Percentiles rank a stretch among this genome's conserved stretches.
phyloP scores from a whole-genome alignment of 2,113 vertebrate genomes.

The Hyperopisus bebe region DNA sequence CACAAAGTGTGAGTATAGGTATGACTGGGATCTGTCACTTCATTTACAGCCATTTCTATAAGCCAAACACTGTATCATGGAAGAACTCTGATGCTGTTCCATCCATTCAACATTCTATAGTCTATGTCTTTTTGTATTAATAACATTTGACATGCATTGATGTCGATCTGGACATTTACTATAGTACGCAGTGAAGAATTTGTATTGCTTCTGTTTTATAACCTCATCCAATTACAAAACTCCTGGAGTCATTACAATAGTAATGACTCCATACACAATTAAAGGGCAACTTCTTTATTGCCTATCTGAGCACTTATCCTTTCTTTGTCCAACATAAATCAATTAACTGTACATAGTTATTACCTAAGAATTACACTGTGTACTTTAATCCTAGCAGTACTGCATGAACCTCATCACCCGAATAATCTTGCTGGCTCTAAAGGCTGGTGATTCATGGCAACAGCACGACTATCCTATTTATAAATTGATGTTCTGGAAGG shows the following conservation, averaged over 20 bases:
- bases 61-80: not conserved
- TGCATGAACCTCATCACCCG: not conserved
- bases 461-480: not conserved
- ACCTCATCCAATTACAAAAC: not conserved
- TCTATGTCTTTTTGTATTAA: not conserved
- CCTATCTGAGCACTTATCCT: not conserved
- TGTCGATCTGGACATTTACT: not conserved
- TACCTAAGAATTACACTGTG: not conserved
- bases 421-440: not conserved
- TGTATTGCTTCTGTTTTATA: not conserved
- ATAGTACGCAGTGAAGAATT: not conserved
- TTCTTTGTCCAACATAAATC: not conserved
- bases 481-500: not conserved
- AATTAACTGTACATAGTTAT: conserved; percentile 2
- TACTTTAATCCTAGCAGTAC: not conserved
- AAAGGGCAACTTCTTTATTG: not conserved
- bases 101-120: not conserved
- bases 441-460: not conserved
- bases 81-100: not conserved
- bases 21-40: not conserved
- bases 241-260: not conserved
- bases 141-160: not conserved
- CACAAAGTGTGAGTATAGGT: not conserved
- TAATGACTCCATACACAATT: not conserved
- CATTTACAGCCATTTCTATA: not conserved